A percentile compares a stretch with the other conserved stretches of the same genome.
Conservation (phyloP, 2,888 invertebrate species). For the Macropis europaea region DNA sequence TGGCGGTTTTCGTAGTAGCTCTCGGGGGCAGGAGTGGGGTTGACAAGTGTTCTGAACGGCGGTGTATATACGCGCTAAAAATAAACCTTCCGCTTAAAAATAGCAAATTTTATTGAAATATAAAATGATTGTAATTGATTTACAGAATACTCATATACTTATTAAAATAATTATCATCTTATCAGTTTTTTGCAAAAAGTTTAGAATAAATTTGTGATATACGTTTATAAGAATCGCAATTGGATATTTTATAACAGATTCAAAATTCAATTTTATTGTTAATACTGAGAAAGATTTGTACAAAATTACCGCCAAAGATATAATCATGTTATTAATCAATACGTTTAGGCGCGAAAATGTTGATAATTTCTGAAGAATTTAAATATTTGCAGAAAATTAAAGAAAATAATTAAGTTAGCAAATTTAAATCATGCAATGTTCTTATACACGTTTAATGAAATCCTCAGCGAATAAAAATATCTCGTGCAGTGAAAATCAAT, state of each 20-base stretch:
- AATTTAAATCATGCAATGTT: background rate
- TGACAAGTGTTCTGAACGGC: too few relatives aligned
- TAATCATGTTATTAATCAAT: background rate
- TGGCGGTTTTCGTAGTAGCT: too few relatives aligned
- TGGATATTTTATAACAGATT: background rate
- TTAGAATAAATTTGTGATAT: background rate
- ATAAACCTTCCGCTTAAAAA: background rate
- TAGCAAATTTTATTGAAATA: background rate
- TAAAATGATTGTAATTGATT: background rate
- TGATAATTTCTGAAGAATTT: background rate
- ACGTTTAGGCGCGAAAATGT: slow-evolving; percentile 13
- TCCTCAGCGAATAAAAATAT: background rate
- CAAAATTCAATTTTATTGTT: background rate
- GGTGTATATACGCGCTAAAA: background rate
- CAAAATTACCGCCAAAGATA: too few relatives aligned
- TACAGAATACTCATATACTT: background rate
- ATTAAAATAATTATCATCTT: background rate
- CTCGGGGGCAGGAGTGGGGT: too few relatives aligned
- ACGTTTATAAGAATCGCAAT: background rate
- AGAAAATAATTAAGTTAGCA: background rate
- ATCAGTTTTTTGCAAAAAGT: background rate
- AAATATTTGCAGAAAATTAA: background rate
- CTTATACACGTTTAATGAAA: background rate
- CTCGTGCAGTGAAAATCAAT: background rate
- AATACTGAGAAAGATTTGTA: background rate